Evolutionary conservation across 2,888 invertebrate genomes (phyloP).

Genomic region (Hermaeophaga mercurialis): DNA sequence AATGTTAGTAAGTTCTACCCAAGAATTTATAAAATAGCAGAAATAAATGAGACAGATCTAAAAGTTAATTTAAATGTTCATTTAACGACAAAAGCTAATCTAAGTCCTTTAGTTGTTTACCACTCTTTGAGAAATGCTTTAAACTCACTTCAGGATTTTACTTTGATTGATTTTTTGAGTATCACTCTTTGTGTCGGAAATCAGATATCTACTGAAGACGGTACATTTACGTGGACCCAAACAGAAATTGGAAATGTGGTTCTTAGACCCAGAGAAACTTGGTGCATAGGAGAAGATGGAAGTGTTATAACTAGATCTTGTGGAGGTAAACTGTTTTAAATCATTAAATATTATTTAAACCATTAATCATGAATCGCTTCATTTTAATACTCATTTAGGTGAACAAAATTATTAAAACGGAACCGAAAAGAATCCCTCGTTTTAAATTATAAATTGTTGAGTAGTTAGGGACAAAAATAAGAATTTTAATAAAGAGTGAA

Average conservation of each 20-base stretch:
- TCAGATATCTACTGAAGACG: conserved; percentile 9
- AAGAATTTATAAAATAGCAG: conserved; percentile 41
- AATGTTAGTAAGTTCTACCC: conserved; percentile 29
- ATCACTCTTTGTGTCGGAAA: conserved; percentile 35
- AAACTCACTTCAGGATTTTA: conserved; percentile 7
- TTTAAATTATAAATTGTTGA: no score
- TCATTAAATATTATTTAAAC: no score
- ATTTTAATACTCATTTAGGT: no score
- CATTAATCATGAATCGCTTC: no score
- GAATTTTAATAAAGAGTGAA: no score
- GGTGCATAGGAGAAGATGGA: conserved; percentile 63
- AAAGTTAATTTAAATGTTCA: conserved; percentile 41
- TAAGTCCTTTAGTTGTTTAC: background rate
- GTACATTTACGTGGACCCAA: conserved; percentile 37
- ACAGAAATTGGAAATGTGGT: conserved; percentile 17
- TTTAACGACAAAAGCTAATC: conserved; percentile 22
- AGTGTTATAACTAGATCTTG: conserved; percentile 64
- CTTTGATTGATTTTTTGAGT: conserved; percentile 29
- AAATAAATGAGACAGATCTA: conserved; percentile 34
- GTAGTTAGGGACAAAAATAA: no score
- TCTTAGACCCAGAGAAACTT: conserved; percentile 33
- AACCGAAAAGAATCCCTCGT: no score
- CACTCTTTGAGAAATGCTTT: background rate
- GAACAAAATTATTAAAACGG: no score
- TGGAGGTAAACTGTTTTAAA: conserved; percentile 52